Percentiles rank a stretch among this genome's conserved stretches.
phyloP scores from a whole-genome alignment of 2,888 invertebrate species.

The Conops quadrifasciatus region DNA sequence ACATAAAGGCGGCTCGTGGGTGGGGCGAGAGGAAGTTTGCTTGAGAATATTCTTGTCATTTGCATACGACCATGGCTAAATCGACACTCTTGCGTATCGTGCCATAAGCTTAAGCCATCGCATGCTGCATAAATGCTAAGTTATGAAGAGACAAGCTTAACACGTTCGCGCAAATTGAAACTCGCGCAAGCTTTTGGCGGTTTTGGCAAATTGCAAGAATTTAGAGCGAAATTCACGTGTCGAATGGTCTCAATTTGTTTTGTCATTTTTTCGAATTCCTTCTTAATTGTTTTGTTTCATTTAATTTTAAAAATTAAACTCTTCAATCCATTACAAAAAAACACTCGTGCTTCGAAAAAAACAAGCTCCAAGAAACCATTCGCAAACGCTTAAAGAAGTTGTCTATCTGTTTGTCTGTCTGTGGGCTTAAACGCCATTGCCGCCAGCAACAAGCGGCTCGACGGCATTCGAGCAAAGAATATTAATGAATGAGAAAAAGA shows the following conservation, averaged over 20 bases:
- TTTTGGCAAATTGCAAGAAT: no score
- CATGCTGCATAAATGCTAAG: neutral
- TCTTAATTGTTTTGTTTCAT: neutral
- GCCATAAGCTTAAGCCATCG: conserved; percentile 3
- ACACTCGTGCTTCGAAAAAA: no score
- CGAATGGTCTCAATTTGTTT: neutral
- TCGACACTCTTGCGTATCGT: neutral
- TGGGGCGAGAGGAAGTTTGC: neutral
- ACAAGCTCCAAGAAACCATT: no score
- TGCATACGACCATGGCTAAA: neutral
- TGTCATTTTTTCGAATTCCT: neutral
- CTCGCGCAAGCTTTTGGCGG: neutral
- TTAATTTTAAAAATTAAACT: neutral
- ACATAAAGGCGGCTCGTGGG: neutral
- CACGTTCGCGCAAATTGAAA: conserved; percentile 11
- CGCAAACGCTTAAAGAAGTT: no score
- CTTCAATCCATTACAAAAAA: no score
- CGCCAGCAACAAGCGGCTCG: no score
- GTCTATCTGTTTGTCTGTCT: no score
- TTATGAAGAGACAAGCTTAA: neutral
- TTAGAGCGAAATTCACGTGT: no score
- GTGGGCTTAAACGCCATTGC: no score
- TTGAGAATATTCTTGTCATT: neutral
- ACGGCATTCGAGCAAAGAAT: no score
- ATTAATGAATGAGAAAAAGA: no score